Conservation (phyloP, 1,140 invertebrate species). For the Hyposmocoma kahamanoa region DNA sequence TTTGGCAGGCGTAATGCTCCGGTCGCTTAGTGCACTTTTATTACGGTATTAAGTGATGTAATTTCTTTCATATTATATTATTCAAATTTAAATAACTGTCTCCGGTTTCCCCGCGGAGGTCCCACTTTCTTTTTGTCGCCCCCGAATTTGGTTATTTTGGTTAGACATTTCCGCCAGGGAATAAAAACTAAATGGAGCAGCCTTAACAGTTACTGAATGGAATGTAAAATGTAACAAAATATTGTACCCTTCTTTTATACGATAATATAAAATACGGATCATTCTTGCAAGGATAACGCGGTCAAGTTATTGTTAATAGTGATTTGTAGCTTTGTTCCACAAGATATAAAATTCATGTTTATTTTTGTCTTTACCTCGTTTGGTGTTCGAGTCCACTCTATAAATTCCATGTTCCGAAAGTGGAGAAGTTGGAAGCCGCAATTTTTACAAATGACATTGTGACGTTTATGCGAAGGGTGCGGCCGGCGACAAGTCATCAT, state of each 20-base stretch:
- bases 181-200: conserved; percentile 23
- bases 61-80: conserved; percentile 76
- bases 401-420: conserved; percentile 44
- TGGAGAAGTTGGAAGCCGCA: conserved; percentile 62
- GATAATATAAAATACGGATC: no score
- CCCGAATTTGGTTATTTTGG: conserved; percentile 60
- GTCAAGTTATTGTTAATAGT: no score
- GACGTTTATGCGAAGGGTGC: conserved; percentile 63
- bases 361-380: no score
- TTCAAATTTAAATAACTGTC: conserved; percentile 76
- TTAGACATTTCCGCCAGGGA: conserved; percentile 43
- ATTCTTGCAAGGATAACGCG: no score
- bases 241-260: no score
- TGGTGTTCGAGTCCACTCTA: conserved; percentile 19
- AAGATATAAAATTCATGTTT: no score
- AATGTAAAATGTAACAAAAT: neutral
- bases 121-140: conserved; percentile 65
- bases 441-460: conserved; percentile 73
- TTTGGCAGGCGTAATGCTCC: conserved; percentile 69
- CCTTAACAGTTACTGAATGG: neutral
- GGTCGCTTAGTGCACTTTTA: conserved; percentile 75
- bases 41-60: conserved; percentile 76
- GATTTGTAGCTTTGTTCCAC: no score
- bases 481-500: conserved; percentile 63
- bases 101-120: conserved; percentile 64